phyloP scores from a whole-genome alignment of 2,888 invertebrate genomes.

The Prosapia bicincta region DNA sequence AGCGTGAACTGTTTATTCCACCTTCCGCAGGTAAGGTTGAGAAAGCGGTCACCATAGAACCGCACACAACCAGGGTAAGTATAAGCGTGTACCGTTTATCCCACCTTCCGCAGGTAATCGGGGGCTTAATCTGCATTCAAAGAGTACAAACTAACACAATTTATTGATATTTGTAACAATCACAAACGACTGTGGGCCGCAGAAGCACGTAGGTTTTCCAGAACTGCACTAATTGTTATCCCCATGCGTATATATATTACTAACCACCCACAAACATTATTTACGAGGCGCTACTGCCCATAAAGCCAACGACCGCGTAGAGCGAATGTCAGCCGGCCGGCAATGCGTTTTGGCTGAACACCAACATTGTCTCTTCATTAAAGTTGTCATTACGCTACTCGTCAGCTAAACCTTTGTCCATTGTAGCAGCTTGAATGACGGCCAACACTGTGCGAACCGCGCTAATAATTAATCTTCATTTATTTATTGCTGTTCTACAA shows the following conservation, averaged over 20 bases:
- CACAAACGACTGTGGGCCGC: neutral
- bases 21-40: no score
- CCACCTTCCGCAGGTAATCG: no score
- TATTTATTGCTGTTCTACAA: neutral
- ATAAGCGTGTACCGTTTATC: no score
- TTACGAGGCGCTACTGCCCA: neutral
- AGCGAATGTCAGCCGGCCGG: neutral
- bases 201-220: neutral
- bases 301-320: neutral
- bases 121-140: no score
- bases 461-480: neutral
- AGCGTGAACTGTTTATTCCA: no score
- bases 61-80: no score
- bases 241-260: neutral
- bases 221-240: neutral
- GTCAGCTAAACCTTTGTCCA: neutral
- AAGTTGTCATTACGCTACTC: neutral
- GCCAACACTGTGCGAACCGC: neutral
- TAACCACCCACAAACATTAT: neutral
- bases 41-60: no score
- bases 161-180: no score
- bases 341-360: neutral
- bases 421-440: neutral
- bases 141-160: no score
- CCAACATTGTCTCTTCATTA: neutral